A percentile compares a stretch with the other conserved stretches of the same genome.
Conservation (phyloP, 2,113 vertebrate species). For the Oryzias melastigma region DNA sequence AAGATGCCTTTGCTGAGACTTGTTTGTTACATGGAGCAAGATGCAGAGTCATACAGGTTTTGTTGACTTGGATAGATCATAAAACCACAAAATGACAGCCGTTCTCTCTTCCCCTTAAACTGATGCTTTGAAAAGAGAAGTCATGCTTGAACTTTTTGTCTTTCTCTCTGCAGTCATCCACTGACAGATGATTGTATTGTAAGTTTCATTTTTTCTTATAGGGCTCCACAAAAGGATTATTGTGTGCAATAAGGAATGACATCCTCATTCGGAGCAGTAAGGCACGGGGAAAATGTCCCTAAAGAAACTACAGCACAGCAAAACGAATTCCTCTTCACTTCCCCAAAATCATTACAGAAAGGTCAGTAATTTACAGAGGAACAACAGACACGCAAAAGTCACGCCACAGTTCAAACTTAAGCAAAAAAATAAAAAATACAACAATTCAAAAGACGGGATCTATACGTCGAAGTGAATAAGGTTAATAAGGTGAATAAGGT, state of each 20-base stretch:
- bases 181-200: constrained; percentile 3
- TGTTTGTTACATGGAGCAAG: not conserved
- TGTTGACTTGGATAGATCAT: not conserved
- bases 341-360: constrained; percentile 6
- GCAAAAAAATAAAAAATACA: too few relatives aligned
- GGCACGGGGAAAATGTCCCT: constrained; percentile 24
- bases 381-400: not conserved
- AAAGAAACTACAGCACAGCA: constrained; percentile 34
- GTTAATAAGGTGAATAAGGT: too few relatives aligned
- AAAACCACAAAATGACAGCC: constrained; percentile 1
- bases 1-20: constrained; percentile 7
- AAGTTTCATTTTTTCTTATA: constrained; percentile 9
- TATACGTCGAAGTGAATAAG: too few relatives aligned
- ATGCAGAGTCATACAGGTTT: constrained; percentile 1
- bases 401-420: too few relatives aligned
- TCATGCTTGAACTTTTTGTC: not conserved
- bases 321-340: constrained; percentile 3
- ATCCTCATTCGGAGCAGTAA: constrained; percentile 6
- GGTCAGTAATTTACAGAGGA: constrained; percentile 5
- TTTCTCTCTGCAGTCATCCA: not conserved
- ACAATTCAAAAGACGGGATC: too few relatives aligned
- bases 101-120: not conserved
- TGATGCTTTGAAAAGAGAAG: not conserved
- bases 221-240: constrained; percentile 31
- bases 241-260: constrained; percentile 22